A percentile compares a stretch with the other conserved stretches of the same genome.
These are phyloP conservation scores for Natrix natrix DNA, from an alignment of 2,797 vertebrate genomes.

Conservation along the genomic window DNA sequence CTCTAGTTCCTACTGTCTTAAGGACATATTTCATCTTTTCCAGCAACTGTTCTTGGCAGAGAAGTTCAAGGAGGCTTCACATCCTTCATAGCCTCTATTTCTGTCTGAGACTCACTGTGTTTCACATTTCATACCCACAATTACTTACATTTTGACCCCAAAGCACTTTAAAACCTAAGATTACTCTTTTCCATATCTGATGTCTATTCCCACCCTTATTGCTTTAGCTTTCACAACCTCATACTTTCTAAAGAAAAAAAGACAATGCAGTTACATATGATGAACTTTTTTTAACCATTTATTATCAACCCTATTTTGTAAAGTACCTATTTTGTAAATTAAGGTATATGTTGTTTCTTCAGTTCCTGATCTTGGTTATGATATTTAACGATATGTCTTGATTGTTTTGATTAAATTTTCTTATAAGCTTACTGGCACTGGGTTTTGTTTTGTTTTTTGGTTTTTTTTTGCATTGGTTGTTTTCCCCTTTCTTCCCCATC, in stretches of 20 bases:
- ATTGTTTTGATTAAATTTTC: neutral
- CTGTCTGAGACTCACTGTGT: neutral
- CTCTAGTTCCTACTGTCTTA: neutral
- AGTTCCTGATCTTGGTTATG: neutral
- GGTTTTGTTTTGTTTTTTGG: neutral
- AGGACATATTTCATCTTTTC: constrained; percentile 7
- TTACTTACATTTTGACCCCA: constrained; percentile 1
- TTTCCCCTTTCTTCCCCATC: neutral
- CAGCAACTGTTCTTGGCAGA: constrained; percentile 34
- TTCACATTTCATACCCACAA: neutral
- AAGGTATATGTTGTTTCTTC: neutral
- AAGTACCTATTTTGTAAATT: neutral
- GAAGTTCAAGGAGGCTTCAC: neutral
- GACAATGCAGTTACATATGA: no score
- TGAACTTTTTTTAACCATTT: neutral
- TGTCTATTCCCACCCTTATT: neutral
- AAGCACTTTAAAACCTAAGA: neutral
- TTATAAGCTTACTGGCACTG: neutral
- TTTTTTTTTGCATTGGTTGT: neutral
- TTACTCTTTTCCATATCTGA: constrained; percentile 17
- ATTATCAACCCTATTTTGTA: neutral
- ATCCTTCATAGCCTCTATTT: neutral
- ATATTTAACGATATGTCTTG: neutral
- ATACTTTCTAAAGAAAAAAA: neutral
- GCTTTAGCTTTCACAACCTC: neutral